A percentile compares a stretch with the other conserved stretches of the same genome.
Evolutionary conservation across 2,797 vertebrate genomes (phyloP).

Genomic region (Cossypha caffra): DNA sequence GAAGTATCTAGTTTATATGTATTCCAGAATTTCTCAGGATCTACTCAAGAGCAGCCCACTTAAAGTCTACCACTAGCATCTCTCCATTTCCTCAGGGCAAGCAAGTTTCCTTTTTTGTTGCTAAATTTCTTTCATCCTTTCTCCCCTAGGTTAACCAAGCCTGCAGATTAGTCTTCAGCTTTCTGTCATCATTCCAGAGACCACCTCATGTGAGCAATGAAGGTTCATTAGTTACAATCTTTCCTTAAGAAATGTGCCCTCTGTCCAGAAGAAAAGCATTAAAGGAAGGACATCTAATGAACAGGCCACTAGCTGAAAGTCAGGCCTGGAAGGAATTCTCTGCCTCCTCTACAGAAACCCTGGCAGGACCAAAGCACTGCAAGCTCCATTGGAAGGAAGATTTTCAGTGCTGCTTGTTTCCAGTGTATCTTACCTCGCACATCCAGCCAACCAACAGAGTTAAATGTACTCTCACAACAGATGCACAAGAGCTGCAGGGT

Average conservation of each 20-base stretch:
- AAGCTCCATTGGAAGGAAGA: not conserved
- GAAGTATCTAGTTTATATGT: not conserved
- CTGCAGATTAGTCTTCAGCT: not conserved
- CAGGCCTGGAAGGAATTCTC: not conserved
- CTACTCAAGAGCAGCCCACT: not conserved
- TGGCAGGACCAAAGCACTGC: not conserved
- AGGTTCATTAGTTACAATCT: not conserved
- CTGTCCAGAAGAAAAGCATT: not conserved
- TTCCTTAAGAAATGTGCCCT: not conserved
- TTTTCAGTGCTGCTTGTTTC: not conserved
- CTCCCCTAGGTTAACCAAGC: not conserved
- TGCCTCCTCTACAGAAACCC: not conserved
- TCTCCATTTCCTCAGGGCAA: not conserved
- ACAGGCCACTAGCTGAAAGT: not conserved
- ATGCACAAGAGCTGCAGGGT: not conserved
- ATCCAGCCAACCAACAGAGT: not conserved
- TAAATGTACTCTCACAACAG: not conserved
- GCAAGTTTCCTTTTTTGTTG: not conserved
- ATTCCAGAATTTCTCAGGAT: not conserved
- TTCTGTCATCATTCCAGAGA: not conserved
- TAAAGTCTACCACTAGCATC: not conserved
- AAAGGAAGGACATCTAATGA: not conserved
- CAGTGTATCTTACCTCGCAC: not conserved
- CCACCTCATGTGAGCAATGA: not conserved
- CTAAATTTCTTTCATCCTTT: not conserved